Evolutionary conservation across 2,888 invertebrate genomes (phyloP), one percentile per base, ranked within the genome.

Genomic region (Harpalus rubripes): DNA sequence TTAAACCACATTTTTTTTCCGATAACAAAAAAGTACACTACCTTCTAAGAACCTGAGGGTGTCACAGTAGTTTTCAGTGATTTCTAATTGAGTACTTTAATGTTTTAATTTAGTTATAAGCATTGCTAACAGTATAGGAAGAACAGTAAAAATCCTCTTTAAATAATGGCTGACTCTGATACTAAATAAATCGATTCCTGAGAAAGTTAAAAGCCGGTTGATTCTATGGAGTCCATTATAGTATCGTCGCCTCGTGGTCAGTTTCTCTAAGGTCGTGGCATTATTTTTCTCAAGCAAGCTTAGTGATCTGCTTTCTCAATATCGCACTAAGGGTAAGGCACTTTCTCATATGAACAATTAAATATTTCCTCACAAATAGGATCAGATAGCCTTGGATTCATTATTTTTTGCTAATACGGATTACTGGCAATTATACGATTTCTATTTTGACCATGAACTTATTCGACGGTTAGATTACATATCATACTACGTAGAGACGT

Each of bases 391-490:
- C 44, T 52, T 52, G 44, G 44, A 2, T 12, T 52, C 10, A 12
- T 52, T 52, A 12, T 52, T 52, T 52, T 52, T 52, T 52, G 44
- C 44, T 52, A 52, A 52, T 52, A 52, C 12, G 44, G 44, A 52
- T 52, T 52, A 52, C 8, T 12, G 4, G 44, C 12, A 52, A 52
- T 52, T 52, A 52, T 52, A 12, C 44, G 44, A 52, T 52, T 52
- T 52, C 44, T 52, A 52, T 52, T 52, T 52, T 52, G 44, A 52
- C 44, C 44, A 52, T 52, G 44, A 52, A 52, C 44, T 52, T 52
- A 52, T 52, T 52, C 12, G 1, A 52, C 32, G 12, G 44, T 12
- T 12, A 52, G 10, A 52, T 52, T 52, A 52, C 10, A 52, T 52
- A 52, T 52, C 44, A 12, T n/a, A 52, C 6, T 8, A 1, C 10